Percentiles rank a stretch among this genome's conserved stretches.
phyloP scores from a whole-genome alignment of 2,888 invertebrate genomes.

The Sarcophaga caerulescens region DNA sequence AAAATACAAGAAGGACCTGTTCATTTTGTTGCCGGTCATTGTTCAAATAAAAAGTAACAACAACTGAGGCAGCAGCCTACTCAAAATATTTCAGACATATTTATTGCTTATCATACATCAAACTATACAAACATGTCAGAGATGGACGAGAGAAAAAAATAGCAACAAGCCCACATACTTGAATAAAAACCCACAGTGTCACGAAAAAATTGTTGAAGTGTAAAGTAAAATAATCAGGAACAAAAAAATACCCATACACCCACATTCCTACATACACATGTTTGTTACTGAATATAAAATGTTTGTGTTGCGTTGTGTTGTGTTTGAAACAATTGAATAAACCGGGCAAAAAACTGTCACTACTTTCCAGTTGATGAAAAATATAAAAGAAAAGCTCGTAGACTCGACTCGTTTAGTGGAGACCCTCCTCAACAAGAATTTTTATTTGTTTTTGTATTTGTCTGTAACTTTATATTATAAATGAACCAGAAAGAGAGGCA shows the following conservation, averaged over 20 bases:
- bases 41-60: constrained; percentile 17
- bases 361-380: constrained; percentile 38
- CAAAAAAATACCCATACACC: background rate
- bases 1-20: constrained; percentile 1
- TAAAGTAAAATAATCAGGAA: constrained; percentile 62
- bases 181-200: background rate
- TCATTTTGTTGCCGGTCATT: background rate
- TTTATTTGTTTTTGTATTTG: background rate
- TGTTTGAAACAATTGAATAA: constrained; percentile 61
- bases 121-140: constrained; percentile 63
- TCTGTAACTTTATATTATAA: background rate
- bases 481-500: constrained; percentile 12
- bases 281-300: background rate
- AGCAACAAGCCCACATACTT: background rate
- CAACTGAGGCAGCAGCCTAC: constrained; percentile 14
- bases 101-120: constrained; percentile 72
- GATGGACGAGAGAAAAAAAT: background rate
- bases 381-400: background rate
- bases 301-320: background rate
- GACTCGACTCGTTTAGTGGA: background rate
- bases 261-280: constrained; percentile 2
- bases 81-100: constrained; percentile 66
- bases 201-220: constrained; percentile 59
- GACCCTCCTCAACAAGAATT: constrained; percentile 19
- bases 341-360: constrained; percentile 56